A percentile compares a stretch with the other conserved stretches of the same genome.
phyloP scores from a whole-genome alignment of 1,140 invertebrate genomes.

The Trichomalopsis sarcophagae region DNA sequence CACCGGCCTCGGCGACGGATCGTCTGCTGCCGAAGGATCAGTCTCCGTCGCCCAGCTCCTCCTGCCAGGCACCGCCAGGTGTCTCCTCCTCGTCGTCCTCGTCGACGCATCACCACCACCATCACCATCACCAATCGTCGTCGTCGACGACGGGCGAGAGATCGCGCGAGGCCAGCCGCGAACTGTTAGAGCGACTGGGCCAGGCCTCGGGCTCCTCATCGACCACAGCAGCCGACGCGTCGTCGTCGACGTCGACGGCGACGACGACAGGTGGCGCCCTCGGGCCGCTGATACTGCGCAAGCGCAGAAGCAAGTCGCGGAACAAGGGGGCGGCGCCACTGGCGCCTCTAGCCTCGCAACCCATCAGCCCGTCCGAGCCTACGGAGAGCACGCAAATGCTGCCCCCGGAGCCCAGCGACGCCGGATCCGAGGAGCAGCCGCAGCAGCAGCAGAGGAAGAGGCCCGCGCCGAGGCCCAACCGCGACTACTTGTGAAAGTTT shows the following conservation, averaged over 20 bases:
- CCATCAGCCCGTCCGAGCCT: conserved; percentile 69
- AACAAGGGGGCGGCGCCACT: conserved; percentile 80
- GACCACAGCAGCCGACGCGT: background rate
- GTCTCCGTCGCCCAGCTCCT: background rate
- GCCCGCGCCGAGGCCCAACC: conserved; percentile 68
- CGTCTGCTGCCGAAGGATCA: background rate
- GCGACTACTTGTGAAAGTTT: conserved; percentile 74
- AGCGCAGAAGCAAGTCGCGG: conserved; percentile 83
- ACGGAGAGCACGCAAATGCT: conserved; percentile 72
- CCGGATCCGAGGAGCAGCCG: conserved; percentile 54
- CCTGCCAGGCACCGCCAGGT: background rate
- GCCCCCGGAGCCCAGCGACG: conserved; percentile 57
- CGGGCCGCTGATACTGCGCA: conserved; percentile 80
- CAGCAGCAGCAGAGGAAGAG: conserved; percentile 68
- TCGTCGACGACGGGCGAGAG: conserved; percentile 49
- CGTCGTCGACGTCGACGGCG: background rate
- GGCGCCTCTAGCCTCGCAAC: conserved; percentile 76
- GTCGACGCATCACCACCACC: conserved; percentile 39
- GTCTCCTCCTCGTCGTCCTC: background rate
- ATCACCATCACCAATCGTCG: conserved; percentile 41
- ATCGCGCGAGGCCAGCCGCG: conserved; percentile 37
- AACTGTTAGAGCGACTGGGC: conserved; percentile 31
- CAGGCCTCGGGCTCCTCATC: background rate
- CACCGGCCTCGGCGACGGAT: conserved; percentile 5
- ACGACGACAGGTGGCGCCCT: conserved; percentile 68